Base-by-base conservation (phyloP, 2,113 vertebrate species). In the Peromyscus californicus region DNA sequence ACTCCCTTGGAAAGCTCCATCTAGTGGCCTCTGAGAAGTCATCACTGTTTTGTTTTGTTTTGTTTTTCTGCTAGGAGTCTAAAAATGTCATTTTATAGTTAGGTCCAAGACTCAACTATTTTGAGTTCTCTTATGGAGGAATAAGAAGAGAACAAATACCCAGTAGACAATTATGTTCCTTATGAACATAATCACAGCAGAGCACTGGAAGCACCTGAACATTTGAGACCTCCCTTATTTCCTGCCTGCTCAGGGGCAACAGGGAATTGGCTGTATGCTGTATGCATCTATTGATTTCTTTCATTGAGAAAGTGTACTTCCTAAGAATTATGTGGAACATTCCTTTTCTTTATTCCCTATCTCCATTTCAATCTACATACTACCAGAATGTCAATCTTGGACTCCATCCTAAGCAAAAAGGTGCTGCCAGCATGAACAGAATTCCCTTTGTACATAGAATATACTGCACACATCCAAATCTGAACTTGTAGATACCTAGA, bases 81-180 rank as follows among this genome's bases (percentile, higher is more conserved):
- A 29, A 94, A 97, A 83, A 76, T 87, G n/a, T 42, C 67, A 48
- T 63, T 75, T 96, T 75, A 92, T 48, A 76, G 42, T 36, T 90
- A 90, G 42, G 31, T 5, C 57, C 24, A 29, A 90, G 59, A 90
- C 76, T 59, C n/a, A 87, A 88, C 13, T 21, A 90, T 72, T 94
- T 57, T 70, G 72, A 92, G 22, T 86, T 82, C 19, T 82, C 4
- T 80, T 65, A 84, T 7, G 51, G 57, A 95, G 12, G 16, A 76
- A 92, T 3, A 63, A 70, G 45, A 51, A 90, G 89, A 86, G 15
- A 89, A 54, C 33, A 4, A 67, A 39, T 85, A 94, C 2, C 59
- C 48, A 91, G 9, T 65, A 29, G n/a, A 69, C 17, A 69, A n/a
- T 86, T 57, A 17, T 17, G 24, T 42, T 94, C 76, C 54, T 79